Evolutionary conservation across 2,888 invertebrate species (phyloP).

Genomic region (Tachina grossa): DNA sequence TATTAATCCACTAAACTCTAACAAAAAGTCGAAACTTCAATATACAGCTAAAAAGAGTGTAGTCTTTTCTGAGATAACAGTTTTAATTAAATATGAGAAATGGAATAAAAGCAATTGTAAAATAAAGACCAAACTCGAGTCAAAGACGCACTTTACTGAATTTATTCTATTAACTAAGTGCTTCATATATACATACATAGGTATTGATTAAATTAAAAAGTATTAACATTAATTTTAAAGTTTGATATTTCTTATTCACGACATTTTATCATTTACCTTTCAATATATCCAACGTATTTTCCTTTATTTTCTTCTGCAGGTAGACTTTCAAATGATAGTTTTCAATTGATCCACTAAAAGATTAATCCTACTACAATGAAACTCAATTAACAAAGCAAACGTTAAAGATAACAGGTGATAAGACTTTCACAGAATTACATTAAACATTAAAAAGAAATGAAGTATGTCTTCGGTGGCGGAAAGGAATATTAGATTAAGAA

Average conservation of each 20-base stretch:
- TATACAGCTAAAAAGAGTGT: no score
- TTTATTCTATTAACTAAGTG: not conserved
- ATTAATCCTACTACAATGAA: slow-evolving; percentile 61
- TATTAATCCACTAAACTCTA: no score
- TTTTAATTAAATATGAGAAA: no score
- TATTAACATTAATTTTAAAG: not conserved
- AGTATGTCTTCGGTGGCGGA: slow-evolving; percentile 46
- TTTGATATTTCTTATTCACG: slow-evolving; percentile 3
- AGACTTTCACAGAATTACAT: not conserved
- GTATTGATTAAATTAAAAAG: not conserved
- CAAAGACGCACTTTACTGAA: no score
- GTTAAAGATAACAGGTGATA: slow-evolving; percentile 43
- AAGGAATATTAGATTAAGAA: slow-evolving; percentile 26
- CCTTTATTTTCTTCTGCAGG: slow-evolving; percentile 14
- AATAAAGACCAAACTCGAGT: no score
- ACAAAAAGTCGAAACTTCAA: no score
- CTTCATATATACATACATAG: not conserved
- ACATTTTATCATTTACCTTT: not conserved
- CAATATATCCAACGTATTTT: not conserved
- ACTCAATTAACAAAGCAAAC: slow-evolving; percentile 64
- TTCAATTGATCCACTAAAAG: slow-evolving; percentile 43
- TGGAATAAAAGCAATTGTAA: no score
- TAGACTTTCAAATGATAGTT: slow-evolving; percentile 42
- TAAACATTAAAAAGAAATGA: slow-evolving; percentile 12
- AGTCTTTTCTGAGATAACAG: no score